A percentile compares a stretch with the other conserved stretches of the same genome.
Conservation (phyloP, 2,888 invertebrate species). For the Agrypnus murinus region DNA sequence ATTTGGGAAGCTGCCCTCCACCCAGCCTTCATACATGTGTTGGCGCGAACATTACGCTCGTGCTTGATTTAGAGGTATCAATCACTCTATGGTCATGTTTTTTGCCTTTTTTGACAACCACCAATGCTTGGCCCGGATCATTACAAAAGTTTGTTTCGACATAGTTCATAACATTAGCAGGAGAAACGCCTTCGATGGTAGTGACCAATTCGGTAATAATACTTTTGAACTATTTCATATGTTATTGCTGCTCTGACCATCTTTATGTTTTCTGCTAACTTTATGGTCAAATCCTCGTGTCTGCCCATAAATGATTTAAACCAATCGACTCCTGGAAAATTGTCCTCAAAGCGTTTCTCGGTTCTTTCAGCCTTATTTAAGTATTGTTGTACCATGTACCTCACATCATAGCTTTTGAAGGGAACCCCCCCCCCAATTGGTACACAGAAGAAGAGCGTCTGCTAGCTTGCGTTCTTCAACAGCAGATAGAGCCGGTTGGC, state of each 20-base stretch:
- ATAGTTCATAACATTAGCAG: slow-evolving; percentile 63
- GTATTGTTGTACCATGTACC: slow-evolving; percentile 19
- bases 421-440: slow-evolving; percentile 30
- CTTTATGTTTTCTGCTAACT: too few relatives aligned
- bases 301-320: slow-evolving; percentile 45
- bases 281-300: slow-evolving; percentile 36
- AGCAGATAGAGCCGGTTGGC: too few relatives aligned
- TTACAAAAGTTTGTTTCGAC: slow-evolving; percentile 63
- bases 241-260: too few relatives aligned
- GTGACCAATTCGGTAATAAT: not conserved
- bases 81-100: slow-evolving; percentile 49
- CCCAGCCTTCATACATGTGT: slow-evolving; percentile 38
- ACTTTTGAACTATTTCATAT: too few relatives aligned
- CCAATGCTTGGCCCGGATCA: slow-evolving; percentile 58
- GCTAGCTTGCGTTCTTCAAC: too few relatives aligned
- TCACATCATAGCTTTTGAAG: slow-evolving; percentile 11
- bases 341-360: slow-evolving; percentile 30
- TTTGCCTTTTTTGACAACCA: slow-evolving; percentile 45
- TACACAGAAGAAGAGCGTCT: not conserved
- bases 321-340: slow-evolving; percentile 33
- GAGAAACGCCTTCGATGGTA: too few relatives aligned
- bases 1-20: not conserved
- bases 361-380: slow-evolving; percentile 6
- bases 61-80: slow-evolving; percentile 51
- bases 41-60: slow-evolving; percentile 62